Percentiles rank a stretch among this genome's conserved stretches.
Conservation (phyloP, 2,113 vertebrate species). For the Centropus unirufus region DNA sequence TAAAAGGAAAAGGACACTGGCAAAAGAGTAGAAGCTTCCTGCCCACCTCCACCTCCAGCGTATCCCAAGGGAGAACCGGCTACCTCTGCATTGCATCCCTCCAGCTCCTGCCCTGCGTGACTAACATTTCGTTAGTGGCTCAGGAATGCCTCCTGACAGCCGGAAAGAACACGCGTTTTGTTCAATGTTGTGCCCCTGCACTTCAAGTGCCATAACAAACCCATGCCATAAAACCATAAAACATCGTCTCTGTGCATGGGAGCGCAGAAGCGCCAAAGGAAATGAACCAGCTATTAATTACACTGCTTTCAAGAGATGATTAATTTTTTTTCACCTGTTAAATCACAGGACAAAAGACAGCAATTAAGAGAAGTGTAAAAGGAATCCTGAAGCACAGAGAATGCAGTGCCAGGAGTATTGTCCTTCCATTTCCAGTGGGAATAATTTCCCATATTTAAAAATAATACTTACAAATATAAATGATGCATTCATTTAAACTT, state of each 20-base stretch:
- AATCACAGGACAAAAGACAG: neutral
- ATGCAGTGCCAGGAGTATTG: neutral
- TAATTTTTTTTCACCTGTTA: neutral
- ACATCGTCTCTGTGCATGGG: neutral
- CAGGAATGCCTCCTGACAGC: neutral
- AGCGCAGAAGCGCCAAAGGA: neutral
- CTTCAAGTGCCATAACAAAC: neutral
- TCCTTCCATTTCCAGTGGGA: neutral
- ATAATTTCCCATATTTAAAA: neutral
- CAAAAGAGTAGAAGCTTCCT: neutral
- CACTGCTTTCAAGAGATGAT: neutral
- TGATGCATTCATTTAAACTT: neutral
- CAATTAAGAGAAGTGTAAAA: neutral
- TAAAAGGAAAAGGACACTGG: neutral
- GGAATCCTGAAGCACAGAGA: neutral
- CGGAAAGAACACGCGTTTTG: neutral
- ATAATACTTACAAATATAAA: neutral
- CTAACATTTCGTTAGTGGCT: neutral
- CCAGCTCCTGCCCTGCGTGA: neutral
- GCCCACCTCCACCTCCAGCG: neutral
- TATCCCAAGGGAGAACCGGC: neutral
- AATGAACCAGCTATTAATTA: neutral
- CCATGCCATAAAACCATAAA: neutral
- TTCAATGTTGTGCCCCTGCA: neutral
- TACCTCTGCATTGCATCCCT: neutral